Evolutionary conservation across 2,113 vertebrate species (phyloP).

Genomic region (Tenrec ecaudatus): DNA sequence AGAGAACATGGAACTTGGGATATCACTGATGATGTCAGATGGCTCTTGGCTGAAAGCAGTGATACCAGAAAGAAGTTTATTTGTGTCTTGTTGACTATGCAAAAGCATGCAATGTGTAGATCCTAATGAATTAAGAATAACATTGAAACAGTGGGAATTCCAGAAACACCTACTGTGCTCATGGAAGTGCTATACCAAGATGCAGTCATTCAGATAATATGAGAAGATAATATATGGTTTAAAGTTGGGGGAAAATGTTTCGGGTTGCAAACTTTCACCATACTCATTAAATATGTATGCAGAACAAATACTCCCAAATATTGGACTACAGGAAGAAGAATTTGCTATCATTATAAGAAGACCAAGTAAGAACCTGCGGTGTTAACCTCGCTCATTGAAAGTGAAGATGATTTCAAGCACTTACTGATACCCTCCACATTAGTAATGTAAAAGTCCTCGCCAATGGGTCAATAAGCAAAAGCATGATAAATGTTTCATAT

Average conservation of each 20-base stretch:
- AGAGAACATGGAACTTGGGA: not conserved
- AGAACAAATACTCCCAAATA: not conserved
- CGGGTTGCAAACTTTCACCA: not conserved
- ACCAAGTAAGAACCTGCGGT: not conserved
- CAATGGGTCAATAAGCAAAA: not conserved
- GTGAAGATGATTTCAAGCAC: not conserved
- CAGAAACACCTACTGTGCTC: not conserved
- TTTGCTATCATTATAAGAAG: not conserved
- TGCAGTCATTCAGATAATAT: not conserved
- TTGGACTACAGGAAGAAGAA: not conserved
- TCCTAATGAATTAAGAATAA: not conserved
- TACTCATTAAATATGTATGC: not conserved
- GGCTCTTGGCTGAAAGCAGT: not conserved
- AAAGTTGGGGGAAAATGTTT: not conserved
- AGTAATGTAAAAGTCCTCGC: not conserved
- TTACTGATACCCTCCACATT: not conserved
- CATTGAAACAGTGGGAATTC: not conserved
- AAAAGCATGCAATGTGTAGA: not conserved
- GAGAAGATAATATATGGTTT: not conserved
- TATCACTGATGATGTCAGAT: not conserved
- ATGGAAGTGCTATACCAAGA: not conserved
- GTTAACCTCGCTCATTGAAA: not conserved
- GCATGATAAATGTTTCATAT: not conserved
- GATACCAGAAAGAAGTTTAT: not conserved
- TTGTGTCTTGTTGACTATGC: not conserved